Percentiles rank a stretch among this genome's conserved stretches.
These are phyloP conservation scores for Myripristis jacobus DNA, from an alignment of 2,797 vertebrate genomes.

Conservation along the genomic window DNA sequence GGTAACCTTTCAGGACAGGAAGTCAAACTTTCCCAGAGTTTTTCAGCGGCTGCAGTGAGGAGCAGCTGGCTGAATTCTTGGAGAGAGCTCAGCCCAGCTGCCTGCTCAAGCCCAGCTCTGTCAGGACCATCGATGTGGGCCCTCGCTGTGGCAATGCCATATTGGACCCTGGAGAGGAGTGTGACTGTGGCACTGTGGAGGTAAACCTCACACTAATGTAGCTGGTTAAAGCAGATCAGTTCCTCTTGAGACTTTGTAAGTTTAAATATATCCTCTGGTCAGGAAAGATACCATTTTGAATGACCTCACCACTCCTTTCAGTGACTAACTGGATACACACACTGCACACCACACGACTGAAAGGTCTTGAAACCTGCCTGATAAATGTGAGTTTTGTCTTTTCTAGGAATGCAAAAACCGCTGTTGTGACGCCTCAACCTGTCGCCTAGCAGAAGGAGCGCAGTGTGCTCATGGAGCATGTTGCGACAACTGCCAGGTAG, in stretches of 20 bases:
- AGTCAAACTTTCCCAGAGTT: conserved; percentile 80
- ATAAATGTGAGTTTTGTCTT: background rate
- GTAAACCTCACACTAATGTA: conserved; percentile 62
- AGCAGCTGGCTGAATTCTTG: conserved; percentile 85
- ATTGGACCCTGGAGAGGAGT: conserved; percentile 90
- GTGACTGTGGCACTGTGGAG: conserved; percentile 89
- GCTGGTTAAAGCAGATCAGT: background rate
- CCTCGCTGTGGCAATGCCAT: conserved; percentile 88
- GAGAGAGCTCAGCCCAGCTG: conserved; percentile 81
- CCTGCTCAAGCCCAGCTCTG: conserved; percentile 75
- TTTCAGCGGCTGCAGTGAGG: conserved; percentile 90
- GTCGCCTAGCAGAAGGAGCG: conserved; percentile 84
- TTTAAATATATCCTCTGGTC: conserved; percentile 6
- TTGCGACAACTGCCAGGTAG: conserved; percentile 90
- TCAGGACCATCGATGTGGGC: conserved; percentile 74
- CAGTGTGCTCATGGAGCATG: conserved; percentile 87
- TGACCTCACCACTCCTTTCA: background rate
- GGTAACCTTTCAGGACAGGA: conserved; percentile 68
- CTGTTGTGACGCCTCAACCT: conserved; percentile 91
- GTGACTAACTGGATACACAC: background rate
- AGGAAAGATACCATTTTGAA: background rate
- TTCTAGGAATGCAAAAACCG: conserved; percentile 86
- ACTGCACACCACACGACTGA: background rate
- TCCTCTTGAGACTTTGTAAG: background rate
- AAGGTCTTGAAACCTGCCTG: background rate